Evolutionary conservation across 1,140 invertebrate genomes (phyloP).

Genomic region (Euglossa dilemma): DNA sequence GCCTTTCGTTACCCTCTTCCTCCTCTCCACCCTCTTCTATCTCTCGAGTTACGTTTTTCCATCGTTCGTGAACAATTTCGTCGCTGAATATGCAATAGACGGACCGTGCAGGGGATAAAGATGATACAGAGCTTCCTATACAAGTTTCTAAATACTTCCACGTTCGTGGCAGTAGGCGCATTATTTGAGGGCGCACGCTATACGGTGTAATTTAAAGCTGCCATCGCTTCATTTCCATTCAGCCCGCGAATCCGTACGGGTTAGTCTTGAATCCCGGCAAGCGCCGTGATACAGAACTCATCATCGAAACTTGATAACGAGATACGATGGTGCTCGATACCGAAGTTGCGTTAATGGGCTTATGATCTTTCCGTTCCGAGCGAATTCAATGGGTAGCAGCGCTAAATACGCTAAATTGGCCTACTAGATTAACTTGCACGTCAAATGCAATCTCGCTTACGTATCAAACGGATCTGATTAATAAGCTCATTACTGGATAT

Average conservation of each 20-base stretch:
- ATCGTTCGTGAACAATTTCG: no score
- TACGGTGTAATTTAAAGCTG: background rate
- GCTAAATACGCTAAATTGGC: slow-evolving; percentile 38
- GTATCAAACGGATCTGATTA: slow-evolving; percentile 33
- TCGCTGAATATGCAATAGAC: no score
- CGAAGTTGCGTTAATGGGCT: slow-evolving; percentile 31
- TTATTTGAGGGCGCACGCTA: background rate
- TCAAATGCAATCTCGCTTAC: slow-evolving; percentile 34
- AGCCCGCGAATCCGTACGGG: background rate
- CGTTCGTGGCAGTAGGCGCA: background rate
- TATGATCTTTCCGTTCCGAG: slow-evolving; percentile 34
- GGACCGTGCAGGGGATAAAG: background rate
- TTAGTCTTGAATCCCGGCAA: background rate
- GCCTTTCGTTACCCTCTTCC: no score
- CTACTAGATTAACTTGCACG: slow-evolving; percentile 40
- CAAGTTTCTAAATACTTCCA: background rate
- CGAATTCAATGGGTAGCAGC: background rate
- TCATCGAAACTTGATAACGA: slow-evolving; percentile 30
- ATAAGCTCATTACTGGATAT: slow-evolving; percentile 41
- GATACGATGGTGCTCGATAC: slow-evolving; percentile 9
- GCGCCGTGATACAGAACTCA: background rate
- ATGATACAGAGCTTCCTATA: background rate
- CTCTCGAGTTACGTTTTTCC: no score
- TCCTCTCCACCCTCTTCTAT: no score
- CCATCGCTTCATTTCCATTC: background rate